phyloP scores from a whole-genome alignment of 2,888 invertebrate species.

The Orchesella flavescens region DNA sequence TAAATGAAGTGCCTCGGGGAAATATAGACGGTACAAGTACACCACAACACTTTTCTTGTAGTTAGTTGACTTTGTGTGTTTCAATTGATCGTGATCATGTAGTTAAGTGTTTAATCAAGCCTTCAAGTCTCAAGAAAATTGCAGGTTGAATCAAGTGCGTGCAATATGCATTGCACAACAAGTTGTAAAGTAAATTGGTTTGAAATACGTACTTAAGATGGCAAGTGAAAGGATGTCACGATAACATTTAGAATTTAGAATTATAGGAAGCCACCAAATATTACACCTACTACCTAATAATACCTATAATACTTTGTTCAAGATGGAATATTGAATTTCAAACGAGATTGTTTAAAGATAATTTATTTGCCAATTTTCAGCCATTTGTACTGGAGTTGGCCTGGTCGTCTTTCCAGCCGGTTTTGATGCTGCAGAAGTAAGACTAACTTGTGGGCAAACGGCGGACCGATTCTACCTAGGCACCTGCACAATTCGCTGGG shows the following conservation, averaged over 20 bases:
- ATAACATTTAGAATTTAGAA: too few species aligned
- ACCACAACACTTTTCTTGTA: too few species aligned
- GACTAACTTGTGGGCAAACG: constrained; percentile 88
- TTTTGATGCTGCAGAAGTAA: constrained; percentile 89
- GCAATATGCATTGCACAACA: too few species aligned
- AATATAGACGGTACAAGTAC: background rate
- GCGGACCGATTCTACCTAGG: constrained; percentile 84
- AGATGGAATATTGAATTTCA: too few species aligned
- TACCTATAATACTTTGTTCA: too few species aligned
- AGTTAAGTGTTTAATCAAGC: background rate
- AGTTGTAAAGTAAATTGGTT: constrained; percentile 8
- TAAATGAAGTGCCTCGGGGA: background rate
- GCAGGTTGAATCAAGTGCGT: too few species aligned
- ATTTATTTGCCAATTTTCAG: constrained; percentile 76
- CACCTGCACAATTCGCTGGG: constrained; percentile 92
- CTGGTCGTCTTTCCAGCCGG: constrained; percentile 92
- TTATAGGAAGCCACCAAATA: too few species aligned
- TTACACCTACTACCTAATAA: too few species aligned
- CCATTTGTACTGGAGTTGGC: constrained; percentile 88
- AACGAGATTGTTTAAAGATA: too few species aligned
- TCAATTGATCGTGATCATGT: background rate
- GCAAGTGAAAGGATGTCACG: constrained; percentile 20
- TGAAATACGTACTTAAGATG: background rate
- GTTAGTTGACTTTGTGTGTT: too few species aligned
- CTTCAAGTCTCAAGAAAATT: background rate